These are phyloP conservation scores for Drosophila pegasa DNA, from an alignment of 2,888 invertebrate species.

Conservation along the genomic window DNA sequence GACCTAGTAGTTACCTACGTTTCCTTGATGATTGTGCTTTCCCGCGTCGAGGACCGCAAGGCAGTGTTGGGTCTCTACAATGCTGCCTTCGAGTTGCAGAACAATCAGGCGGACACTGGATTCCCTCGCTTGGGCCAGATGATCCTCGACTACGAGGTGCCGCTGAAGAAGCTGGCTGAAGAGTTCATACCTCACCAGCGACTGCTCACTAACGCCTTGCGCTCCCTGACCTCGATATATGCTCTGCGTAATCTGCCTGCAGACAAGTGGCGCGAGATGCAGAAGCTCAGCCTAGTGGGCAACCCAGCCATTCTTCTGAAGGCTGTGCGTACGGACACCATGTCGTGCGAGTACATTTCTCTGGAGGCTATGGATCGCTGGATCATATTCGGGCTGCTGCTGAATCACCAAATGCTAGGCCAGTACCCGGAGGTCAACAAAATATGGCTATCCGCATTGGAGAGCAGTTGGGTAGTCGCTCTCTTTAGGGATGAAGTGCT, in stretches of 20 bases:
- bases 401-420: conserved; percentile 95
- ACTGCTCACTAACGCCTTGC: conserved; percentile 92
- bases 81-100: conserved; percentile 98
- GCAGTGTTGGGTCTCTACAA: conserved; percentile 98
- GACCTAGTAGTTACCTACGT: conserved; percentile 98
- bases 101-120: conserved; percentile 94
- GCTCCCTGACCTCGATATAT: conserved; percentile 95
- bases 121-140: conserved; percentile 98
- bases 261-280: conserved; percentile 97
- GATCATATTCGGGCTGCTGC: conserved; percentile 97
- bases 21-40: conserved; percentile 98
- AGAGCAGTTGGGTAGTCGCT: conserved; percentile 97
- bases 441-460: conserved; percentile 96
- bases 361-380: conserved; percentile 98
- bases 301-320: conserved; percentile 97
- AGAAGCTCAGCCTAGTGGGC: conserved; percentile 96
- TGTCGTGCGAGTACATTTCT: conserved; percentile 99
- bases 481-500: conserved; percentile 99
- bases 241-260: conserved; percentile 95
- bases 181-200: conserved; percentile 98
- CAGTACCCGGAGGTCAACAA: conserved; percentile 92
- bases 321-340: conserved; percentile 96
- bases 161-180: conserved; percentile 97
- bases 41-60: conserved; percentile 98
- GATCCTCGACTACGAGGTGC: conserved; percentile 98